Percentiles rank a stretch among this genome's conserved stretches.
Conservation (phyloP, 2,888 invertebrate species). For the Myopa tessellatipennis region DNA sequence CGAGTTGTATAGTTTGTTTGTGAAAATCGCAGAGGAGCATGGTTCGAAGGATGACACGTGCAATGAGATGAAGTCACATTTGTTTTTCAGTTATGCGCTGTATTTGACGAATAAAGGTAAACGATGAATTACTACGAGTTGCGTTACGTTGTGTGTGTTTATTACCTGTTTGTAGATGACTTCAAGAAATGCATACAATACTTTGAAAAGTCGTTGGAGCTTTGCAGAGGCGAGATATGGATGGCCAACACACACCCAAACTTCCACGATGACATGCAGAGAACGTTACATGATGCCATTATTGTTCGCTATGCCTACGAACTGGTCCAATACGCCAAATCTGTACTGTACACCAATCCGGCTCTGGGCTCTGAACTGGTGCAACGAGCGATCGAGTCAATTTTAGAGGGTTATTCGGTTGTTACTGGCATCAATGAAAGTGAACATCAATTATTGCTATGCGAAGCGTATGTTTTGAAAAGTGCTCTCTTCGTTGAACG, state of each 20-base stretch:
- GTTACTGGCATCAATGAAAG: background rate
- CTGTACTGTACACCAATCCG: background rate
- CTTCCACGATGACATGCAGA: background rate
- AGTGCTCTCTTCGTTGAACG: background rate
- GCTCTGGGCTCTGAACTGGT: background rate
- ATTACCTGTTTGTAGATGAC: background rate
- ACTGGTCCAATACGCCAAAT: background rate
- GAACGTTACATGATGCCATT: slow-evolving; percentile 15
- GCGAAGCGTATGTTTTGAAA: slow-evolving; percentile 5
- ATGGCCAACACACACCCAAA: background rate
- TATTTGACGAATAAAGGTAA: slow-evolving; percentile 9
- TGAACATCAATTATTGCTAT: background rate
- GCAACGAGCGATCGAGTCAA: background rate
- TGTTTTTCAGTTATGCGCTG: slow-evolving; percentile 13
- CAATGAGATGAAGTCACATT: slow-evolving; percentile 25
- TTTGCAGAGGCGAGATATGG: slow-evolving; percentile 11
- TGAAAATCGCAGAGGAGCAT: slow-evolving; percentile 45
- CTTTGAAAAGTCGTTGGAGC: slow-evolving; percentile 14
- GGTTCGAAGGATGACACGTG: slow-evolving; percentile 13
- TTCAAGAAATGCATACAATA: background rate
- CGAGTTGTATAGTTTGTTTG: slow-evolving; percentile 53
- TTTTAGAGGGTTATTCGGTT: slow-evolving; percentile 1
- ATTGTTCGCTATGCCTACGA: background rate
- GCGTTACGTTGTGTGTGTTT: background rate
- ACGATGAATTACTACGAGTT: background rate